phyloP scores from a whole-genome alignment of 2,888 invertebrate species.

The Hoplodrina ambigua region DNA sequence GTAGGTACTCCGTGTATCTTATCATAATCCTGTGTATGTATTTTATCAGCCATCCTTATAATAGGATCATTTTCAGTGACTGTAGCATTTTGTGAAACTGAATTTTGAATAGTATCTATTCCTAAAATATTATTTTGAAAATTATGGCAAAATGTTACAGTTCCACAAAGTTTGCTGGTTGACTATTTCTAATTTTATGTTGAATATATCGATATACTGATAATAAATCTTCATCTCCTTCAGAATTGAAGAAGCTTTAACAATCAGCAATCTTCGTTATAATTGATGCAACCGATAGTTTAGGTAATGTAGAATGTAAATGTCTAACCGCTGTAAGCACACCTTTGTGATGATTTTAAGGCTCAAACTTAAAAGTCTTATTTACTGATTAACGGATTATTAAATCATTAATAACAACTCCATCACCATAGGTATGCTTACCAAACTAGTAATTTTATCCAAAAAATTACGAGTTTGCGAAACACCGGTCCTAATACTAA shows the following conservation, averaged over 20 bases:
- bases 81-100: conserved; percentile 33
- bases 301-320: conserved; percentile 55
- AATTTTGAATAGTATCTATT: background rate
- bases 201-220: background rate
- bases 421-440: conserved; percentile 35
- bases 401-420: background rate
- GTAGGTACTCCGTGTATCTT: conserved; percentile 10
- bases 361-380: background rate
- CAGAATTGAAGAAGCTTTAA: background rate
- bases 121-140: background rate
- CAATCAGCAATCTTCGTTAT: conserved; percentile 48
- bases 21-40: conserved; percentile 36
- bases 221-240: background rate
- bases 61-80: conserved; percentile 12
- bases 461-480: conserved; percentile 40
- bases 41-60: conserved; percentile 30
- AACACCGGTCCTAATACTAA: conserved; percentile 48
- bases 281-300: conserved; percentile 45
- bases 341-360: conserved; percentile 15
- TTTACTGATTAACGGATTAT: background rate
- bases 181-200: background rate
- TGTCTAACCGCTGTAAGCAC: conserved; percentile 36
- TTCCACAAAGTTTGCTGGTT: conserved; percentile 32
- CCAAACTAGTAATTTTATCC: conserved; percentile 32
- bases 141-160: conserved; percentile 37